Evolutionary conservation across 2,888 invertebrate species (phyloP).

Genomic region (Chrysotoxum bicinctum): DNA sequence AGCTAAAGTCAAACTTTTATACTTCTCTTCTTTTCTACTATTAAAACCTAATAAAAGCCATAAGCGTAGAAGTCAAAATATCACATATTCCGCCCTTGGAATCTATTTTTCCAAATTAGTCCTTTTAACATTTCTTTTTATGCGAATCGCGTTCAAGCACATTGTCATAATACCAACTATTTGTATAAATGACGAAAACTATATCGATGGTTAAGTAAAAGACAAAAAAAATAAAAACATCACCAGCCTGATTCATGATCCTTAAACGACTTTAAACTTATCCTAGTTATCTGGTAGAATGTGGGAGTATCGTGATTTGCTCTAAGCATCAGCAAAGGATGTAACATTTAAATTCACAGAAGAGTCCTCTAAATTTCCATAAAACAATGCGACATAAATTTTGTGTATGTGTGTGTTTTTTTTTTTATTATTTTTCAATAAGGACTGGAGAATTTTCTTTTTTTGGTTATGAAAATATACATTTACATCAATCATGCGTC

Average conservation of each 20-base stretch:
- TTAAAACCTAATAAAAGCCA: constrained; percentile 58
- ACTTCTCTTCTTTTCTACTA: constrained; percentile 8
- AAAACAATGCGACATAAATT: background rate
- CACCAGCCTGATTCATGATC: constrained; percentile 40
- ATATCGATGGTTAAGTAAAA: background rate
- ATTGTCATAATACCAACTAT: constrained; percentile 47
- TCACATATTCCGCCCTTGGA: constrained; percentile 22
- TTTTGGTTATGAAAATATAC: constrained; percentile 42
- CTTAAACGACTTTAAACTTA: constrained; percentile 38
- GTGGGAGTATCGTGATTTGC: constrained; percentile 30
- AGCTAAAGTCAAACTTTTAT: background rate
- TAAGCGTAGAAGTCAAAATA: constrained; percentile 34
- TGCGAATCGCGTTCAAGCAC: constrained; percentile 59
- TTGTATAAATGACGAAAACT: constrained; percentile 11
- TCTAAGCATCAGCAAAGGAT: constrained; percentile 2
- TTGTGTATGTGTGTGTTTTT: no score
- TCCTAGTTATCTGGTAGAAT: background rate
- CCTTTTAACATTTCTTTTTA: constrained; percentile 19
- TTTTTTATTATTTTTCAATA: constrained; percentile 27
- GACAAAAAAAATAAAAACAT: background rate
- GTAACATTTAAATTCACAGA: background rate
- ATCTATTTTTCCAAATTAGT: constrained; percentile 5
- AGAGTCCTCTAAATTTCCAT: background rate
- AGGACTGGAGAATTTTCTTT: background rate
- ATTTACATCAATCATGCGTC: constrained; percentile 64